phyloP scores from a whole-genome alignment of 2,888 invertebrate genomes.

The Bellardia bayeri region DNA sequence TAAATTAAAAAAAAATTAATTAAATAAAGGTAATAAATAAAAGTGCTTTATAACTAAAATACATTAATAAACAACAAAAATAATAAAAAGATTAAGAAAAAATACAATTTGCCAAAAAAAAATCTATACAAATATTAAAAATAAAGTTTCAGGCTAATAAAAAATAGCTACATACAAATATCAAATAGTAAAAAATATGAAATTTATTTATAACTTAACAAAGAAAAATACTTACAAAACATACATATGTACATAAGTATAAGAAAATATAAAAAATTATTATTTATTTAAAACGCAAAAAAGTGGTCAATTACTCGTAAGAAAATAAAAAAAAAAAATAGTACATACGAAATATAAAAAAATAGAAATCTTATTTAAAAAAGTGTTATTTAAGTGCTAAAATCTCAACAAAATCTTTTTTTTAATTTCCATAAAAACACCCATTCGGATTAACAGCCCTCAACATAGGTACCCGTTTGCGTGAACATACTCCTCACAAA shows the following conservation, averaged over 20 bases:
- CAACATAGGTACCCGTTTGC: constrained; percentile 79
- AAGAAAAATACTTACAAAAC: not conserved
- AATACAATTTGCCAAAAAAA: not conserved
- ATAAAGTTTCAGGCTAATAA: not conserved
- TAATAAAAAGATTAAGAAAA: not conserved
- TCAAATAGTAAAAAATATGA: not conserved
- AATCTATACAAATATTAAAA: not conserved
- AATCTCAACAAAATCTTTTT: constrained; percentile 14
- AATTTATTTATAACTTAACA: constrained; percentile 6
- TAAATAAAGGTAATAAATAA: not conserved
- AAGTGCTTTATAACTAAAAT: not conserved
- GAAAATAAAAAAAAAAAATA: constrained; percentile 17
- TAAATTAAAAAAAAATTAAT: not conserved
- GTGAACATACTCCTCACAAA: constrained; percentile 75
- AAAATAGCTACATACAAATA: constrained; percentile 6
- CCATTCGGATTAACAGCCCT: constrained; percentile 22
- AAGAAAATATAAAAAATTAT: not conserved
- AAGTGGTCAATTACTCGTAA: constrained; percentile 3
- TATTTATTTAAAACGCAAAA: constrained; percentile 44
- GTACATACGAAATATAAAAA: constrained; percentile 31
- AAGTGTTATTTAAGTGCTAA: not conserved
- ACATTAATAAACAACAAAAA: not conserved
- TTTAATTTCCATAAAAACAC: not conserved
- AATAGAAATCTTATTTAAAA: not conserved
- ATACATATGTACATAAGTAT: no score